Base-by-base conservation (phyloP, 2,113 vertebrate genomes). In the Gavia stellata region DNA sequence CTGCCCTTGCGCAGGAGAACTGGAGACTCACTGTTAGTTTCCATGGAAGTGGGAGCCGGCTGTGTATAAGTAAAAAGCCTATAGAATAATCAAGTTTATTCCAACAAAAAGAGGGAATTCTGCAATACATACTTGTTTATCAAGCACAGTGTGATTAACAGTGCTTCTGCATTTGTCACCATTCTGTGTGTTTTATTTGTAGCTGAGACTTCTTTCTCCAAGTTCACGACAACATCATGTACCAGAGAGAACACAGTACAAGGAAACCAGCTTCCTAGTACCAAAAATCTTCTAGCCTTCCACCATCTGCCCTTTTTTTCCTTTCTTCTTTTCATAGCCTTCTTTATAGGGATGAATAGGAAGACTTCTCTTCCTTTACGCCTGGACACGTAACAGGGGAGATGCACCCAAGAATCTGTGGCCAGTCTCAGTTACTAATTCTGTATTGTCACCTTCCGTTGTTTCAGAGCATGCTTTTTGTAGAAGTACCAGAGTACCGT, bases 381-480 rank as follows among this genome's bases (percentile, higher is more conserved):
- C 26, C 73, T 67, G 68, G 19, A 7, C 2, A 0, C 3, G 1
- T 18, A 19, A 26, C 17, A 14, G 36, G 52, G 31, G 21, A 81
- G 42, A 29, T 59, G 38, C 38, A 3, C 4, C 0, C 44, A 13
- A 25, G 19, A 40, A 1, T 3, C 36, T 67, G 24, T 1, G 6
- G 33, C 7, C n/a, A 55, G 59, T 26, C n/a, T 15, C 33, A 5
- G 50, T 15, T 40, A 47, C 38, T 94, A 3, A 96, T 4, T 6
- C 15, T 53, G 0, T 8, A 7, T 2, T 82, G 65, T 86, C 6
- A 26, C 74, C 61, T 75, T 38, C 73, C 19, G 17, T 58, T 59
- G 6, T 98, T 98, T 50, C 92, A 99, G 99, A 99, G 98, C 90
- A 98, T 99, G 99, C 98, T 99, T 65, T 99, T 99, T 58, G 99